Percentiles rank a stretch among this genome's conserved stretches.
Evolutionary conservation across 2,888 invertebrate genomes (phyloP).

Genomic region (Drosophila greeni): DNA sequence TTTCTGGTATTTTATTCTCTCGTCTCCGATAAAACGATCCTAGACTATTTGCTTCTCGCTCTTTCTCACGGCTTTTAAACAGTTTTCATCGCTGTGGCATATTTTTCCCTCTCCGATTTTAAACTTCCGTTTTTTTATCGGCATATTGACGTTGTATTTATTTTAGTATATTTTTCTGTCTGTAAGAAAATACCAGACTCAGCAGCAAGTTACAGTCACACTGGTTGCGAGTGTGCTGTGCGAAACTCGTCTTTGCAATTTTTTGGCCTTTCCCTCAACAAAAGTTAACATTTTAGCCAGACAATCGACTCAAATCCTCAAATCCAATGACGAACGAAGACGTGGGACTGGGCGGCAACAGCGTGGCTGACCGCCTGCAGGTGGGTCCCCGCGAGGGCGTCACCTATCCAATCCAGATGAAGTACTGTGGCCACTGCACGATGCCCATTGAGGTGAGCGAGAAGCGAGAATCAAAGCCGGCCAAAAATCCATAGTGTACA

Average conservation of each 20-base stretch:
- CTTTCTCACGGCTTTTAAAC: too few species aligned
- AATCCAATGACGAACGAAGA: conserved; percentile 81
- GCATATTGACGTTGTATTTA: too few species aligned
- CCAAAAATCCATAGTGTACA: background rate
- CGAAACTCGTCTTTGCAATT: conserved; percentile 7
- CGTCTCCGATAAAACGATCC: too few species aligned
- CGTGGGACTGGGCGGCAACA: conserved; percentile 61
- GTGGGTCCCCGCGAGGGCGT: conserved; percentile 86
- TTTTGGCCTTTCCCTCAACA: conserved; percentile 3
- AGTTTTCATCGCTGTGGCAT: too few species aligned
- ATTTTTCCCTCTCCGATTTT: too few species aligned
- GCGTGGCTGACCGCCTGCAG: conserved; percentile 81
- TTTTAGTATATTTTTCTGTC: too few species aligned
- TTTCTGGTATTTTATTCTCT: background rate
- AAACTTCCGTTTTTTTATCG: too few species aligned
- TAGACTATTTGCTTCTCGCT: too few species aligned
- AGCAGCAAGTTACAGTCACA: background rate
- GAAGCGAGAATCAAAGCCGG: background rate
- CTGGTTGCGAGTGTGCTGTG: conserved; percentile 12
- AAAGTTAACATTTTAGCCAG: conserved; percentile 4
- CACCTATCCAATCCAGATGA: conserved; percentile 89
- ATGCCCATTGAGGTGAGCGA: conserved; percentile 91
- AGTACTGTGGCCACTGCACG: conserved; percentile 96
- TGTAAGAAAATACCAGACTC: background rate
- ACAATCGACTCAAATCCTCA: conserved; percentile 12